Base-by-base conservation (phyloP, 2,113 vertebrate genomes). In the Alosa alosa region DNA sequence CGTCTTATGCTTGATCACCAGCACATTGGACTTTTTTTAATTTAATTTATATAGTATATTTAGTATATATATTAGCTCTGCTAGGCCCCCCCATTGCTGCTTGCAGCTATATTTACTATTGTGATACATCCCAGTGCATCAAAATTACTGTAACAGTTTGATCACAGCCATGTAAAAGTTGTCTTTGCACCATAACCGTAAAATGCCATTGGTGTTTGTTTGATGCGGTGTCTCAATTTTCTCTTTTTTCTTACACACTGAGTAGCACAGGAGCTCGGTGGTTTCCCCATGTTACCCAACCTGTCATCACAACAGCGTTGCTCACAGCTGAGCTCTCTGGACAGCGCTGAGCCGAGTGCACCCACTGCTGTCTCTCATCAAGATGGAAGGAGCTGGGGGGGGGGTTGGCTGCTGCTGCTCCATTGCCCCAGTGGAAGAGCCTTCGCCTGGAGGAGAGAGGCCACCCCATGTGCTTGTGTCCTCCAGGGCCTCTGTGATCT, bases 401-500 rank as follows among this genome's bases (percentile, higher is more conserved):
- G 10, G 36, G 15, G 25, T 4, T 1, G 13, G 72, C 10, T 0
- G 31, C 3, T 4, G 9, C 68, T 75, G 13, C 31, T 36, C 68
- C 10, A 10, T 39, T 57, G 55, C 25, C 72, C 72, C 72, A 78
- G 31, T 78, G 72, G 64, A 25, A 36, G 64, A 31, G 64, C 25
- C 7, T 36, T 78, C 20, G 72, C 36, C 72, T 78, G 72, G 72
- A 78, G 31, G 72, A 41, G 9, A 11, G 4, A 15, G 72, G 72
- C 72, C 72, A 78, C 36, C 72, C 36, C 36, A 15, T 78, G 72
- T 11, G 72, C 64, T 10, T 78, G 31, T 39, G 18, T 78, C 72
- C 72, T 78, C 72, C 72, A 78, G 15, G 72, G 72, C 72, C 31
- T 78, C 31, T 78, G 72, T 31, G 72, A 78, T 39, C 72, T 78